phyloP scores from a whole-genome alignment of 2,888 invertebrate genomes.

The Cyclophora punctaria region DNA sequence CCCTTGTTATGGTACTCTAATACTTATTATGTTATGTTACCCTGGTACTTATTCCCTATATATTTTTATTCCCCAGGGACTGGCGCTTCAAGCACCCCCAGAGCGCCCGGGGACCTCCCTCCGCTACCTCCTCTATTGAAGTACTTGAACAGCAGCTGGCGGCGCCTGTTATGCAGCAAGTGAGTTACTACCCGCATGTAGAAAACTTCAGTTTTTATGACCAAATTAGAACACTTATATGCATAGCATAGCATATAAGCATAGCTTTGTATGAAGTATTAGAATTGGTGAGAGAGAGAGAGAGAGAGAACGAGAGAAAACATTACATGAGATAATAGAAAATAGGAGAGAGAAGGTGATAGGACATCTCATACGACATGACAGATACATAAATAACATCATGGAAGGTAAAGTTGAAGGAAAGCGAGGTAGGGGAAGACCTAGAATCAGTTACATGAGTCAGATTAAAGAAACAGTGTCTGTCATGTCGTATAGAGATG shows the following conservation, averaged over 20 bases:
- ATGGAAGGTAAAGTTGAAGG: too few species aligned
- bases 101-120: conserved; percentile 71
- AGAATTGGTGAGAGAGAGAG: too few species aligned
- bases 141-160: conserved; percentile 56
- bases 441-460: neutral
- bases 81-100: conserved; percentile 90
- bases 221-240: neutral
- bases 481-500: too few species aligned
- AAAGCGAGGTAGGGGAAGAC: neutral
- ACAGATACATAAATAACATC: too few species aligned
- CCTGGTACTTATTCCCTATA: neutral
- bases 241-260: neutral
- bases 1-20: too few species aligned
- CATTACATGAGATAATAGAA: too few species aligned
- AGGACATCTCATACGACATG: too few species aligned
- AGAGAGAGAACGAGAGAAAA: too few species aligned
- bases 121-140: conserved; percentile 65
- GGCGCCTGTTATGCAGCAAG: conserved; percentile 49
- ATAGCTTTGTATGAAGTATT: too few species aligned
- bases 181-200: conserved; percentile 15
- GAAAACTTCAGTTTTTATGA: neutral
- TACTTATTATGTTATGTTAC: too few species aligned
- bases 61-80: conserved; percentile 70
- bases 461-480: too few species aligned
- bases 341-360: too few species aligned